These are phyloP conservation scores for Drosophila picticornis DNA, from an alignment of 2,888 invertebrate species.

Conservation along the genomic window DNA sequence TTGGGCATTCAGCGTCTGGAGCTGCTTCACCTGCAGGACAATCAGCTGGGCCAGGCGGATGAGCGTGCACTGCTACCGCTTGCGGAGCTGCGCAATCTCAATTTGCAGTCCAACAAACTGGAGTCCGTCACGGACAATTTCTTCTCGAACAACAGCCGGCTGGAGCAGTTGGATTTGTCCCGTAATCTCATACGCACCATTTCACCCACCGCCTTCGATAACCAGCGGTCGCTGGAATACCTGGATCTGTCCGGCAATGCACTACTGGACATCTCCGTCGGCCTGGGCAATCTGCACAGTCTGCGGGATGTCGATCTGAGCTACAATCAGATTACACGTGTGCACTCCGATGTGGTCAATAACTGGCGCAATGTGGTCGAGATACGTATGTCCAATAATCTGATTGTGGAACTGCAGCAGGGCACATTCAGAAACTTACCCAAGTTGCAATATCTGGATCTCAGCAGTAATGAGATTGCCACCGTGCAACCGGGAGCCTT, in stretches of 20 bases:
- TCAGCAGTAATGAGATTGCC: slow-evolving; percentile 93
- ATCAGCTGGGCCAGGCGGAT: slow-evolving; percentile 89
- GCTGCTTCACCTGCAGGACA: slow-evolving; percentile 90
- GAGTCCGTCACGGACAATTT: slow-evolving; percentile 89
- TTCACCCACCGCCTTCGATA: slow-evolving; percentile 88
- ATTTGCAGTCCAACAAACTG: slow-evolving; percentile 91
- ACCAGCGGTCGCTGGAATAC: slow-evolving; percentile 89
- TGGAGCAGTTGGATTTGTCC: slow-evolving; percentile 90
- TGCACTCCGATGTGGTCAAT: slow-evolving; percentile 90
- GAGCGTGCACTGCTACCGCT: slow-evolving; percentile 89
- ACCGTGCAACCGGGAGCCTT: slow-evolving; percentile 91
- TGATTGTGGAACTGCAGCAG: slow-evolving; percentile 89
- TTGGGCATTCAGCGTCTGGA: slow-evolving; percentile 90
- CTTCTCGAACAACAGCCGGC: slow-evolving; percentile 88
- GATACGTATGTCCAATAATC: slow-evolving; percentile 91
- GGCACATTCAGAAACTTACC: slow-evolving; percentile 91
- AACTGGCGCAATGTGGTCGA: slow-evolving; percentile 89
- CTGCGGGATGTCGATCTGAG: slow-evolving; percentile 91
- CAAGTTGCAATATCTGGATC: slow-evolving; percentile 90
- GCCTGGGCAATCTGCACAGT: slow-evolving; percentile 89
- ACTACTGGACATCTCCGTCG: slow-evolving; percentile 90
- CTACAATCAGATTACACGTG: slow-evolving; percentile 90
- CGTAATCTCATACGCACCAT: slow-evolving; percentile 91
- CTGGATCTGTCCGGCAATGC: slow-evolving; percentile 92
- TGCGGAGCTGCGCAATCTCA: slow-evolving; percentile 89